A percentile compares a stretch with the other conserved stretches of the same genome.
These are phyloP conservation scores for Mesoclemmys tuberculata DNA, from an alignment of 2,113 vertebrate genomes.

Conservation along the genomic window DNA sequence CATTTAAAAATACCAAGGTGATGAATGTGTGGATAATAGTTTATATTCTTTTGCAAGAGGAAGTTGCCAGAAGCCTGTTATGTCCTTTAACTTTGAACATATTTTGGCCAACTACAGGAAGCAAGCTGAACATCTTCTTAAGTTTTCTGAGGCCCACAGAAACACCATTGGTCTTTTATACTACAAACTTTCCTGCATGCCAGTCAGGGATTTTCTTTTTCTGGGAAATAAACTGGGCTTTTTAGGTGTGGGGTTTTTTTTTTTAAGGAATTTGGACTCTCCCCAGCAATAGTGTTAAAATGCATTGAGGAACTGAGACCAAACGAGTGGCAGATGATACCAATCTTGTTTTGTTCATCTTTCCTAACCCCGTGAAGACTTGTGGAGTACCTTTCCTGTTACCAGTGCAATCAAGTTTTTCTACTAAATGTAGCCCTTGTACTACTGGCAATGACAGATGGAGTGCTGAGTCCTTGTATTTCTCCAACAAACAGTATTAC, in stretches of 20 bases:
- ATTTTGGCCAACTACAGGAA: not conserved
- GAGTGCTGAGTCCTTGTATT: constrained; percentile 9
- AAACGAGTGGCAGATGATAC: constrained; percentile 28
- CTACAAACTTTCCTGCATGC: not conserved
- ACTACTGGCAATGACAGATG: constrained; percentile 6
- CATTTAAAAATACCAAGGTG: not conserved
- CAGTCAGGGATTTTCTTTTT: not conserved
- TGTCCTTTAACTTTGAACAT: not conserved
- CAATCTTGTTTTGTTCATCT: constrained; percentile 15
- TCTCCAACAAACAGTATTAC: not conserved
- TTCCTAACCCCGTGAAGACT: not conserved
- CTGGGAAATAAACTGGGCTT: not conserved
- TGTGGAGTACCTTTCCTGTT: not conserved
- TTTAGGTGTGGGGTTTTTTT: too few species aligned
- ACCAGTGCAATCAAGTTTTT: not conserved
- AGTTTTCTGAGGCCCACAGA: not conserved
- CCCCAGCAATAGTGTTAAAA: not conserved
- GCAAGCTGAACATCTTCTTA: not conserved
- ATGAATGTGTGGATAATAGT: not conserved
- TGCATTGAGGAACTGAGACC: not conserved
- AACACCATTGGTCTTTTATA: not conserved
- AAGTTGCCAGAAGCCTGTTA: not conserved
- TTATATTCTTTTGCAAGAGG: not conserved
- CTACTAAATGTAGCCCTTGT: not conserved
- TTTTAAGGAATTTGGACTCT: too few species aligned